These are phyloP conservation scores for Trichonephila clavipes DNA, from an alignment of 1,140 invertebrate genomes.

Conservation along the genomic window DNA sequence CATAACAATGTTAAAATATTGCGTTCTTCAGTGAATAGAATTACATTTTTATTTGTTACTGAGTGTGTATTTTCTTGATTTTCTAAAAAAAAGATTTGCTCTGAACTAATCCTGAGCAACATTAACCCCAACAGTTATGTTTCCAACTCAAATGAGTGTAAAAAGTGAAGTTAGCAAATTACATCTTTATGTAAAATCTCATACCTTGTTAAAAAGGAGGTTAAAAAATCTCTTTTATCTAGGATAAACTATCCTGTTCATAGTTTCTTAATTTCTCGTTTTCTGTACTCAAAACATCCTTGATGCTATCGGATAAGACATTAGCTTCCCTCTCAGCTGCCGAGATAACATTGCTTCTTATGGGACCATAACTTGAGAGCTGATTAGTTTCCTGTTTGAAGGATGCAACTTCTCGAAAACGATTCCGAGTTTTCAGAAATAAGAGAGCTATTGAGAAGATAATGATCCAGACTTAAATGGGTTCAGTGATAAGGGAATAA, in stretches of 20 bases:
- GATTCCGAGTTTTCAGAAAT: slow-evolving; percentile 39
- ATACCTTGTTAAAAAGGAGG: background rate
- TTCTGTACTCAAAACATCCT: background rate
- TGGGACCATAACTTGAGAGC: slow-evolving; percentile 39
- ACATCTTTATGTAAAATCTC: background rate
- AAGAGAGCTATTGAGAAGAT: slow-evolving; percentile 36
- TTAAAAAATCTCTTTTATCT: background rate
- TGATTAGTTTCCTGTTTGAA: slow-evolving; percentile 61
- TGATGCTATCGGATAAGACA: slow-evolving; percentile 53
- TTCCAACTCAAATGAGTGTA: background rate
- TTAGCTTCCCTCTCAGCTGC: slow-evolving; percentile 16
- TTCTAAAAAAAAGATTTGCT: background rate
- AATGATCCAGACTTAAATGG: slow-evolving; percentile 60
- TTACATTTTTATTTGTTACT: background rate
- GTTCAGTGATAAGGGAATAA: slow-evolving; percentile 48
- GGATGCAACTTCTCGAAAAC: slow-evolving; percentile 30
- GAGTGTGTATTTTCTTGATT: background rate
- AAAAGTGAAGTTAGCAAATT: slow-evolving; percentile 1
- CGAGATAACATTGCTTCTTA: slow-evolving; percentile 65
- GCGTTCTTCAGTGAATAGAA: no score
- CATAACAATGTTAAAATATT: no score
- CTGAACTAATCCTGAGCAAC: background rate
- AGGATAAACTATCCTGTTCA: background rate
- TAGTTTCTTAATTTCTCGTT: slow-evolving; percentile 25
- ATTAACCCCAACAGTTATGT: background rate